Evolutionary conservation across 2,797 vertebrate species (phyloP), one percentile per base, ranked within the genome.

Genomic region (Bradypodion pumilum): DNA sequence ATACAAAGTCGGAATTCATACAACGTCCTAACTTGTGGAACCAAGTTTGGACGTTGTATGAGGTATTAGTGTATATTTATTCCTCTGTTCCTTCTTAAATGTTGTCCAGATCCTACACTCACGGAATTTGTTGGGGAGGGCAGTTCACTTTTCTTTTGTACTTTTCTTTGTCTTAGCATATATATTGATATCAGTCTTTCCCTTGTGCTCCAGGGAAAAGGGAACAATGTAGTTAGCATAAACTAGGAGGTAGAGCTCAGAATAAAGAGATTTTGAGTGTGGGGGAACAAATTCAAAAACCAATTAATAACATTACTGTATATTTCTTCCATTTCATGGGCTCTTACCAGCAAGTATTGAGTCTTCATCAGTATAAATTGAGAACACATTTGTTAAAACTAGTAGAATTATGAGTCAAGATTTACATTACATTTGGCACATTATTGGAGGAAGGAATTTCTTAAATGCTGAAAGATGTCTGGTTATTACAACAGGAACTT

Each of bases 261-360:
- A 5, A 68, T 68, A 35, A 74, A 74, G n/a, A 59, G 8, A n/a
- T 44, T 62, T 63, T 63, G 42, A 19, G 12, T 56, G 27, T 21
- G 56, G 6, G 37, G 27, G 40, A 23, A 40, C 4, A 77, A 80
- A 73, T 1, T n/a, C 69, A 42, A 86, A 5, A 80, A 86, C 42
- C 78, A 81, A 89, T 49, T 81, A 42, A 82, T 52, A 80, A 25
- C 52, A 35, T 86, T 82, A n/a, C n/a, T n/a, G n/a, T n/a, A 42
- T 83, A 85, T 25, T 68, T 77, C 87, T 19, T 81, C 42, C 65
- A 16, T 60, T 46, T 52, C 32, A 37, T 69, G 89, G 79, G 74
- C 74, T 80, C 5, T 73, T 86, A 74, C 63, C 80, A 40, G 74
- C 83, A 10, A 76, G 19, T 87, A 75, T 60, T 78, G n/a, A 79